A percentile compares a stretch with the other conserved stretches of the same genome.
Evolutionary conservation across 2,888 invertebrate genomes (phyloP).

Genomic region (Vesta saturnalis): DNA sequence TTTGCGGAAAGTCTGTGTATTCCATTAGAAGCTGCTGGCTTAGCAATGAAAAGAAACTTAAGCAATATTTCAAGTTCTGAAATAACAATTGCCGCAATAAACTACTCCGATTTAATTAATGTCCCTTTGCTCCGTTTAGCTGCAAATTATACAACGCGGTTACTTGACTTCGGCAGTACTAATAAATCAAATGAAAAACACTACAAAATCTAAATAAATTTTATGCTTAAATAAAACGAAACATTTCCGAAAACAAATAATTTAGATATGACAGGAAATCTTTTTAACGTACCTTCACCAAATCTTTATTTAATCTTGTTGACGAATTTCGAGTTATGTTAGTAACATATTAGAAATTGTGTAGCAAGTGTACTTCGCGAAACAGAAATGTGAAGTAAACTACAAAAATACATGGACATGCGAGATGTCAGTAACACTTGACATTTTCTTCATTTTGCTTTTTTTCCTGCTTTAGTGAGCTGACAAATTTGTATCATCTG

Average conservation of each 20-base stretch:
- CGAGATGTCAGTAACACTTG: constrained; percentile 16
- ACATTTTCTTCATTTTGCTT: constrained; percentile 10
- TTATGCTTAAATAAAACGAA: not conserved
- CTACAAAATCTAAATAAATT: constrained; percentile 15
- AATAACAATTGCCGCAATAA: constrained; percentile 31
- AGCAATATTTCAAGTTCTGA: constrained; percentile 27
- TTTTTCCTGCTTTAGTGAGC: constrained; percentile 1
- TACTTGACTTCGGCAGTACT: constrained; percentile 23
- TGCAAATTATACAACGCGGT: constrained; percentile 29
- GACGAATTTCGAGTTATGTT: not conserved
- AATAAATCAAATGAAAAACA: constrained; percentile 25
- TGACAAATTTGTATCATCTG: constrained; percentile 19
- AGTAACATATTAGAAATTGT: not conserved
- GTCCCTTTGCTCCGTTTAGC: constrained; percentile 23
- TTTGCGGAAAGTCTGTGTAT: not conserved
- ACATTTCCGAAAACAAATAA: not conserved
- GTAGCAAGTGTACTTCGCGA: too few relatives aligned
- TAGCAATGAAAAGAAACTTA: constrained; percentile 21
- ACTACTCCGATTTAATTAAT: constrained; percentile 32
- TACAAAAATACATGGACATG: constrained; percentile 8
- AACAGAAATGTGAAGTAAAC: not conserved
- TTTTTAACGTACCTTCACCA: too few relatives aligned
- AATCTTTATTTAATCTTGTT: not conserved
- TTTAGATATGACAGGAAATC: not conserved
- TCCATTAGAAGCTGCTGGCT: constrained; percentile 18